These are phyloP conservation scores for Acanthosoma haemorrhoidale DNA, from an alignment of 2,888 invertebrate species.

Conservation along the genomic window DNA sequence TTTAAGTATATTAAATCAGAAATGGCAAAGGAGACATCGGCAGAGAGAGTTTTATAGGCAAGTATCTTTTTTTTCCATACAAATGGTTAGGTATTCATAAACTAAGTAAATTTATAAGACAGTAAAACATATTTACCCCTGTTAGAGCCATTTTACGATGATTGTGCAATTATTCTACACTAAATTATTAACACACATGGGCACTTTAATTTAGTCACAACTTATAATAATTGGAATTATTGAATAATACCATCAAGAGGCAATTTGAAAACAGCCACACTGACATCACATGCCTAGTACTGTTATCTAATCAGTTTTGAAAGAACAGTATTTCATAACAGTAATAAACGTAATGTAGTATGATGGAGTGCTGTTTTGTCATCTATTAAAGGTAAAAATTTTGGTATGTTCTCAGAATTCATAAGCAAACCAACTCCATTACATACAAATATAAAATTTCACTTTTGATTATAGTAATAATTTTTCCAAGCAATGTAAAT, in stretches of 20 bases:
- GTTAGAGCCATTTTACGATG: background rate
- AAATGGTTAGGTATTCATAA: too few species aligned
- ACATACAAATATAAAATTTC: too few species aligned
- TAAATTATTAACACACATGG: background rate
- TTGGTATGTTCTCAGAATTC: too few species aligned
- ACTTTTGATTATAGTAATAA: too few species aligned
- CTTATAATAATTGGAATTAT: background rate
- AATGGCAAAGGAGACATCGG: too few species aligned
- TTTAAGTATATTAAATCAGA: too few species aligned
- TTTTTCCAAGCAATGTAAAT: too few species aligned
- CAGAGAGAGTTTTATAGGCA: too few species aligned
- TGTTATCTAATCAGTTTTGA: background rate
- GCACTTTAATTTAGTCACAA: conserved; percentile 44
- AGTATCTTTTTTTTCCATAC: too few species aligned
- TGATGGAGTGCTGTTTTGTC: background rate
- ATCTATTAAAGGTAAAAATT: too few species aligned
- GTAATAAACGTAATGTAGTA: background rate
- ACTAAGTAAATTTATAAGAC: too few species aligned
- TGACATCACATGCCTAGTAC: conserved; percentile 1
- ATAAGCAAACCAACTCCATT: too few species aligned
- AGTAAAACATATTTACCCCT: background rate
- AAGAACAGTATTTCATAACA: background rate
- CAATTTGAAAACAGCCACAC: background rate
- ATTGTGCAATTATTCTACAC: background rate
- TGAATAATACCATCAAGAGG: background rate